Base-by-base conservation (phyloP, 2,113 vertebrate species). In the Tychaedon coryphoeus region DNA sequence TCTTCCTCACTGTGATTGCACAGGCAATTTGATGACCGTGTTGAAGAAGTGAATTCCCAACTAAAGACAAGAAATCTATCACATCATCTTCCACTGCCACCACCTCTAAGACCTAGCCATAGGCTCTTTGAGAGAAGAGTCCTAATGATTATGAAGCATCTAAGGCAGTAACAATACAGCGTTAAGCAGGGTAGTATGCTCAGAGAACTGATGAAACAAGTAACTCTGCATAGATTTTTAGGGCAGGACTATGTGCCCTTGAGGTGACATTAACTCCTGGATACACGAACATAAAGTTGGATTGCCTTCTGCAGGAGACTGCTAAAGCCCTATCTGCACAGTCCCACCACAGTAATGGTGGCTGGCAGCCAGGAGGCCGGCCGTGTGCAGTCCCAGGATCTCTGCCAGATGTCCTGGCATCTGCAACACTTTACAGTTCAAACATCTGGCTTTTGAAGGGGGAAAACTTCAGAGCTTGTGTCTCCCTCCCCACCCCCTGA, bases 381-480 rank as follows among this genome's bases (percentile, higher is more conserved):
- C 80, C 0, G 0, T 69, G 53, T 29, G 58, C 18, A 92, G 62
- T 87, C 62, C 18, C 62, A 92, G 48, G 48, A 61, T 73, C 57
- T 92, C 84, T 92, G 84, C 65, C 94, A 94, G 57, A 95, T 92
- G 86, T 78, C 77, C 81, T 42, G 76, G 88, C 69, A 95, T 94
- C 91, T 94, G 89, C 73, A 72, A 53, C 12, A 14, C 75, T 96
- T 96, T 91, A 91, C 26, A 83, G 66, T 73, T 61, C 60, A 60
- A 93, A 91, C 92, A 95, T 95, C 93, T 94, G 95, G 91, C 77
- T 92, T 94, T 89, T 7, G 34, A 88, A 84, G 43, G 28, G 69
- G 43, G n/a, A 71, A 87, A 74, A 93, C 69, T 93, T 91, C 89
- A 95, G 86, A 92, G 60, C 42, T 61, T 69, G 24, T 58, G 78